Base-by-base conservation (phyloP, 2,113 vertebrate genomes). In the Xenopus laevis region DNA sequence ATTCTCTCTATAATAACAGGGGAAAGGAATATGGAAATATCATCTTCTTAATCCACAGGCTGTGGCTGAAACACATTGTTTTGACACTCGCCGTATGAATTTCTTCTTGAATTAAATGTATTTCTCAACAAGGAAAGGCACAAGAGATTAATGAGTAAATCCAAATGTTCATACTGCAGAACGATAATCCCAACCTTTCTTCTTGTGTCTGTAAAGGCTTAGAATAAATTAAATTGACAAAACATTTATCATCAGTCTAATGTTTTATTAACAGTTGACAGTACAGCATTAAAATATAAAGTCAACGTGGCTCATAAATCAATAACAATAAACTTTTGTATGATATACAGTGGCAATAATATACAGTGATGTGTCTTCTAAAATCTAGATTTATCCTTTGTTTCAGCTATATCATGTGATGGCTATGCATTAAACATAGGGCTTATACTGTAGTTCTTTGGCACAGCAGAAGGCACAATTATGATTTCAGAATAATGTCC, bases 201-300 rank as follows among this genome's bases (percentile, higher is more conserved):
- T 81, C 44, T 68, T 68, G 18, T 76, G 70, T 82, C 78, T 85
- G 15, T 76, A 74, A 68, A 81, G 81, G 44, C 27, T 80, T 81
- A 73, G 60, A 71, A 61, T 71, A 80, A 80, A 65, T 81, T 82
- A 46, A 8, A 4, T 79, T 82, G 65, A 80, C 81, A 50, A 13
- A 80, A 57, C 65, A 67, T 80, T 87, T 82, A 75, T 81, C 9
- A 17, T 15, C 64, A 79, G 17, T 18, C 33, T 74, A 68, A 53
- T 76, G 33, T 77, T 64, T 78, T 79, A 76, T 67, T 83, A 85
- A 71, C 59, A 82, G 74, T 58, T 65, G 76, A 74, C 45, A 86
- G 75, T 66, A 79, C 78, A 80, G 0, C 69, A 71, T 82, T 6
- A 62, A 78, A 84, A 61, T 82, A 63, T 77, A 79, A 71, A 74